Base-by-base conservation (phyloP, 2,888 invertebrate species). In the Alsophila aescularia region DNA sequence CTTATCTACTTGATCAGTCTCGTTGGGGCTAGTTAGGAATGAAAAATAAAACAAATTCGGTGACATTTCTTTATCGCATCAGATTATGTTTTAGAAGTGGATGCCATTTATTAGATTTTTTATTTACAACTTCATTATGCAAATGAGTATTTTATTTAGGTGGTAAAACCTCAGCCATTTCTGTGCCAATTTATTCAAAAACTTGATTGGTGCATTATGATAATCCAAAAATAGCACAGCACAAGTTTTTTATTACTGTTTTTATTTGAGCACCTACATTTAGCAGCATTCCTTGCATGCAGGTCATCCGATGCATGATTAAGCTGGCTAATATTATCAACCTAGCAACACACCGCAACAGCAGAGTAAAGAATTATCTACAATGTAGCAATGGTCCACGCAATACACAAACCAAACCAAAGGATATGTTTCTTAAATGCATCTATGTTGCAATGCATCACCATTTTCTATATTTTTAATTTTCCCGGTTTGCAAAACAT, bases 271-370 rank as follows among this genome's bases (percentile, higher is more conserved):
- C 40, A 45, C 32, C 44, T 18, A 36, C 36, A 66, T 72, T 75
- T 66, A 66, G 60, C 67, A 56, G 65, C 73, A 74, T 71, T 66
- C 69, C 72, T 49, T 62, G 60, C 62, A 36, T 66, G 56, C 69
- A 64, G 64, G 70, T 64, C 71, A 64, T 60, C 50, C 53, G 58
- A 70, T 66, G 66, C 73, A 69, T 70, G 72, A 74, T 61, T 71
- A 66, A 62, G 50, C 69, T 35, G 55, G 62, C 73, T 79, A 76
- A 76, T 77, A 71, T 69, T 69, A 66, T 65, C 49, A 58, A 61
- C 60, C 49, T 54, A 61, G 60, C 57, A 66, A 69, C 67, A 68
- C 52, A 63, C 66, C 34, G 50, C 47, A 47, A 52, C 51, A 8
- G 31, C 24, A 21, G 15, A 15, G 13, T 40, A 47, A 60, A 34